Evolutionary conservation across 2,113 vertebrate species (phyloP).

Genomic region (Oceanites oceanicus): DNA sequence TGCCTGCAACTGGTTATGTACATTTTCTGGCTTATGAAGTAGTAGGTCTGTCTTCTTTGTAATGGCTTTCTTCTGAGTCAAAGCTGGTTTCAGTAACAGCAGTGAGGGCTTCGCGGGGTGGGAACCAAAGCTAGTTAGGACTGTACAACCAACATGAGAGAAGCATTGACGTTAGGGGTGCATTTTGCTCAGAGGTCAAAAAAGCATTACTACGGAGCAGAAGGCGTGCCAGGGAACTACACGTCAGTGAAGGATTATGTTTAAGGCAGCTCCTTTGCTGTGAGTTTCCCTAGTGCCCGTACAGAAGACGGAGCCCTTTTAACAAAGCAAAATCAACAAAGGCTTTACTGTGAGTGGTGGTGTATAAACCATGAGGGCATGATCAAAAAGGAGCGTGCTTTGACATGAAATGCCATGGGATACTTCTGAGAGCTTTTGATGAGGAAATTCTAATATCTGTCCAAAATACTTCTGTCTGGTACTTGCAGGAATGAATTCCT

Average conservation of each 20-base stretch:
- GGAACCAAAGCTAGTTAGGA: background rate
- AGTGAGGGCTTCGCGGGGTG: background rate
- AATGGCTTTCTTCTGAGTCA: background rate
- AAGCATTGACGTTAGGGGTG: background rate
- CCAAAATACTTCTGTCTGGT: background rate
- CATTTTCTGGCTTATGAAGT: background rate
- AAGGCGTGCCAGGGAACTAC: background rate
- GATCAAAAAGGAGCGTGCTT: background rate
- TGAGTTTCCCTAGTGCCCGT: background rate
- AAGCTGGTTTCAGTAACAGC: background rate
- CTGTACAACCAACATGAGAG: background rate
- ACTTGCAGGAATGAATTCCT: background rate
- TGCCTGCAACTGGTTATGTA: background rate
- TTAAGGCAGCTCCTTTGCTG: background rate
- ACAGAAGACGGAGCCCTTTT: background rate
- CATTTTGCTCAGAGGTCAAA: background rate
- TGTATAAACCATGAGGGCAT: background rate
- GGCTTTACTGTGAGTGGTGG: background rate
- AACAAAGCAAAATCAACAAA: background rate
- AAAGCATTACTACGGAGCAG: rapidly evolving
- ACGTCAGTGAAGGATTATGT: rapidly evolving
- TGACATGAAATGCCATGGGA: background rate
- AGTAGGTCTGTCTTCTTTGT: background rate
- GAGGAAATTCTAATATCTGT: background rate
- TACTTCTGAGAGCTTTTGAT: background rate